These are phyloP conservation scores for Enteromius paludinosus DNA, from an alignment of 2,797 vertebrate species.

Conservation along the genomic window DNA sequence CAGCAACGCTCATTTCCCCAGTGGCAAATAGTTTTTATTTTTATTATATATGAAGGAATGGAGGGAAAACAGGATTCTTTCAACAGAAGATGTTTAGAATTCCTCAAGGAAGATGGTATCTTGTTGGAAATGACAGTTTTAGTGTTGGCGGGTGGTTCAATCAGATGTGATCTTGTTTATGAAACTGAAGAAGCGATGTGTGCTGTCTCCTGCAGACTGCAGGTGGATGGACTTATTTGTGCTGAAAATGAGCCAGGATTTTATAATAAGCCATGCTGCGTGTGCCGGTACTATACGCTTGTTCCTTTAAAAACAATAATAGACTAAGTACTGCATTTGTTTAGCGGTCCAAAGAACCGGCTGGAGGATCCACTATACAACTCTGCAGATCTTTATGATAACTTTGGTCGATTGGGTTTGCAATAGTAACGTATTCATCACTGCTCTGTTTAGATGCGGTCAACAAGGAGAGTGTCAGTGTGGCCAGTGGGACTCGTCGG, in stretches of 20 bases:
- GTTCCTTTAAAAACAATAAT: slow-evolving; percentile 11
- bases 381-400: background rate
- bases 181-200: slow-evolving; percentile 10
- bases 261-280: slow-evolving; percentile 48
- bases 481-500: slow-evolving; percentile 90
- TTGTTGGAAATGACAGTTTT: slow-evolving; percentile 24
- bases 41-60: slow-evolving; percentile 9
- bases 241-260: slow-evolving; percentile 54
- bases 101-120: slow-evolving; percentile 15
- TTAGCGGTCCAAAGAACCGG: background rate
- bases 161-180: slow-evolving; percentile 46
- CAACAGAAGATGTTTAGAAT: slow-evolving; percentile 44
- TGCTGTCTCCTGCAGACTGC: slow-evolving; percentile 48
- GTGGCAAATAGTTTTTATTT: slow-evolving; percentile 17
- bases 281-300: background rate
- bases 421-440: background rate
- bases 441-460: slow-evolving; percentile 80
- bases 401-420: background rate
- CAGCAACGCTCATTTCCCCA: slow-evolving; percentile 17
- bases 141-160: slow-evolving; percentile 39
- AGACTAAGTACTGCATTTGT: background rate
- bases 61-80: slow-evolving; percentile 28
- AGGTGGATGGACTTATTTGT: slow-evolving; percentile 56
- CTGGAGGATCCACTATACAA: background rate
- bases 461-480: slow-evolving; percentile 84